Conservation (phyloP, 1,140 invertebrate species). For the Pemphigus obesinymphae region DNA sequence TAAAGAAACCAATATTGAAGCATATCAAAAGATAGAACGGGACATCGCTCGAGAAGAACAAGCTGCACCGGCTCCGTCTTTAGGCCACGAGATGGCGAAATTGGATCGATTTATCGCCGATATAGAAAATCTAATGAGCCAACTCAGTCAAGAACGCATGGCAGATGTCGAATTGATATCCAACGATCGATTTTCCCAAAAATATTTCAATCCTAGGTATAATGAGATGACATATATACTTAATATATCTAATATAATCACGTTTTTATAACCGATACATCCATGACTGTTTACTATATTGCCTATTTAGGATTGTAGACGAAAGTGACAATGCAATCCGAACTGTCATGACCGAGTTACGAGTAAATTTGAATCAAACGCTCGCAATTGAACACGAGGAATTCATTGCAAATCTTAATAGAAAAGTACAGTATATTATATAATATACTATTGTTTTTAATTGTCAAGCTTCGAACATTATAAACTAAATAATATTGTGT, state of each 20-base stretch:
- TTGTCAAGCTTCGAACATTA: not conserved
- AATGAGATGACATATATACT: slow-evolving; percentile 28
- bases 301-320: slow-evolving; percentile 42
- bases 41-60: slow-evolving; percentile 48
- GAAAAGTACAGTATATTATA: slow-evolving; percentile 45
- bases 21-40: slow-evolving; percentile 46
- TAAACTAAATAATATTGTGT: not conserved
- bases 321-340: slow-evolving; percentile 46
- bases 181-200: slow-evolving; percentile 27
- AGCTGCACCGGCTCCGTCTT: slow-evolving; percentile 47
- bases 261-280: not conserved
- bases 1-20: slow-evolving; percentile 45
- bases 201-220: slow-evolving; percentile 32
- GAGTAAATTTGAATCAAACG: slow-evolving; percentile 45
- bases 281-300: no score
- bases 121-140: slow-evolving; percentile 42
- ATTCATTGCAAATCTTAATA: slow-evolving; percentile 48
- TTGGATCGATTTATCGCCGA: slow-evolving; percentile 45
- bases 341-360: slow-evolving; percentile 45
- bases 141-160: slow-evolving; percentile 41
- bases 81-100: slow-evolving; percentile 46
- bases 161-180: slow-evolving; percentile 30
- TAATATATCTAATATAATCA: not conserved
- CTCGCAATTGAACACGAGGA: slow-evolving; percentile 48
- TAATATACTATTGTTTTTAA: no score